Conservation (phyloP, 2,113 vertebrate species). For the Myrmecophaga tridactyla region DNA sequence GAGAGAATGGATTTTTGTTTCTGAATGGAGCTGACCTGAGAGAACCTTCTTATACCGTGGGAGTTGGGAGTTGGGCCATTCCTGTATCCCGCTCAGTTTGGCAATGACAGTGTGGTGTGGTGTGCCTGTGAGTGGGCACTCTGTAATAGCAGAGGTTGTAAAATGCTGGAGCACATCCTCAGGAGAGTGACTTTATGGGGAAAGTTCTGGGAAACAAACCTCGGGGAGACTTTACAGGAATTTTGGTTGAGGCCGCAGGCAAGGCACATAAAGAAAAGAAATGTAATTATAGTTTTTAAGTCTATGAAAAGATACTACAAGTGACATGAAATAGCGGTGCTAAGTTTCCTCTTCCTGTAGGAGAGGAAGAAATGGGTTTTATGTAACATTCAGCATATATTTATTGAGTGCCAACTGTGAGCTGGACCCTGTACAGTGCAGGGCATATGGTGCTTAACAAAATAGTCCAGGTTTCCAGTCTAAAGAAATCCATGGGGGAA, state of each 20-base stretch:
- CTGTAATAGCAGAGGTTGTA: not conserved
- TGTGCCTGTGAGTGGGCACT: constrained; percentile 23
- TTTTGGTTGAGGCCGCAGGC: constrained; percentile 59
- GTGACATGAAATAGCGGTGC: constrained; percentile 49
- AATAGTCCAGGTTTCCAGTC: not conserved
- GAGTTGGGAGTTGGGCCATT: not conserved
- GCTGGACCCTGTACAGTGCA: not conserved
- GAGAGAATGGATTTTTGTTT: not conserved
- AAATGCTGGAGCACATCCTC: constrained; percentile 44
- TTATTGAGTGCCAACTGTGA: not conserved
- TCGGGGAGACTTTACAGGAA: constrained; percentile 68
- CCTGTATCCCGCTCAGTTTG: not conserved
- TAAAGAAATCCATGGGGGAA: not conserved
- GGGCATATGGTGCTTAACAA: not conserved
- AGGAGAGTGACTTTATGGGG: constrained; percentile 56
- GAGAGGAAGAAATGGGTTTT: constrained; percentile 42
- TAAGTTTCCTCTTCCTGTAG: constrained; percentile 43
- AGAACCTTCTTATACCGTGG: not conserved
- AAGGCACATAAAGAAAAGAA: constrained; percentile 41
- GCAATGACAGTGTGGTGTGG: not conserved
- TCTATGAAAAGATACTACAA: constrained; percentile 58
- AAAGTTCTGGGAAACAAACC: constrained; percentile 74
- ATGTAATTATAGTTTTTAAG: constrained; percentile 67
- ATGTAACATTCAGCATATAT: not conserved
- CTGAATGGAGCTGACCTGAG: not conserved